Conservation (phyloP, 2,888 invertebrate species). For the Fragum whitleyi region DNA sequence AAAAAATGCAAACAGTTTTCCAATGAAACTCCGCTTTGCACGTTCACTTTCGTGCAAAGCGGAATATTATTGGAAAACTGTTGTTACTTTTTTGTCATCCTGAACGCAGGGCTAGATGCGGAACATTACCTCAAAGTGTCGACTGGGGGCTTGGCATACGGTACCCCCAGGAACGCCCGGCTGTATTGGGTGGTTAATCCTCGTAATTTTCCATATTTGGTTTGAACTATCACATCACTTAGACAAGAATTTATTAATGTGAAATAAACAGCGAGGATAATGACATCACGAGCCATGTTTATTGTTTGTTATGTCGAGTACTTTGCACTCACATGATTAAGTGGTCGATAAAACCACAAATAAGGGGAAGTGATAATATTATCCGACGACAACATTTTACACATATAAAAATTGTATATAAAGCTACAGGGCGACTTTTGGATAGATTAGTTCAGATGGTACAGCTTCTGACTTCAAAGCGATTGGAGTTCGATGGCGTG, state of each 20-base stretch:
- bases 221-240: conserved; percentile 61
- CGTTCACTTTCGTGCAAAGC: too few relatives aligned
- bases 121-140: background rate
- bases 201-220: conserved; percentile 69
- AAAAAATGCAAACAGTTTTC: too few relatives aligned
- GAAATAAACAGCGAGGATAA: background rate
- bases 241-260: background rate
- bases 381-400: too few relatives aligned
- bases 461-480: too few relatives aligned
- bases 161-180: conserved; percentile 73
- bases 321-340: background rate
- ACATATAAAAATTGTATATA: too few relatives aligned
- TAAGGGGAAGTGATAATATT: background rate
- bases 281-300: background rate
- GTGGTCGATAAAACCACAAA: background rate
- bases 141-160: conserved; percentile 76
- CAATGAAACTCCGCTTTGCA: too few relatives aligned
- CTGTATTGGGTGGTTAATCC: conserved; percentile 66
- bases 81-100: too few relatives aligned
- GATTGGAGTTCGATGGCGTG: too few relatives aligned
- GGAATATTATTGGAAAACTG: too few relatives aligned
- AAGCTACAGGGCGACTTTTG: too few relatives aligned
- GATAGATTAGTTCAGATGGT: too few relatives aligned
- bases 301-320: background rate
- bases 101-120: too few relatives aligned